Percentiles rank a stretch among this genome's conserved stretches.
Evolutionary conservation across 2,113 vertebrate genomes (phyloP).

Genomic region (Cettia cetti): DNA sequence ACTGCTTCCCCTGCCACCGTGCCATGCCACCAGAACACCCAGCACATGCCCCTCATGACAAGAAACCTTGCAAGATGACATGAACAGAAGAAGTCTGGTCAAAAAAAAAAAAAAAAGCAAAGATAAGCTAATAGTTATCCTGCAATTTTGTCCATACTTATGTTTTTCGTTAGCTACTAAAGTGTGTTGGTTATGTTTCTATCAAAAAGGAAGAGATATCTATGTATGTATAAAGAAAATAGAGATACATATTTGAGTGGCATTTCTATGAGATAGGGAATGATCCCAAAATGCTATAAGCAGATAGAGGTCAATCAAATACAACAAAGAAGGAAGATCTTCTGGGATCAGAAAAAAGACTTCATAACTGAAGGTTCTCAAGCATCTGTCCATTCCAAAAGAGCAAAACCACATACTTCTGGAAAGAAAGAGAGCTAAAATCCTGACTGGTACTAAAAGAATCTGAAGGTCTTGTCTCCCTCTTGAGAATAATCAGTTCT

Average conservation of each 20-base stretch:
- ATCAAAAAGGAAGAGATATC: neutral
- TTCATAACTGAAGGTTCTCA: neutral
- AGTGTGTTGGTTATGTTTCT: neutral
- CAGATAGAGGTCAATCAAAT: neutral
- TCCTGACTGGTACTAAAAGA: neutral
- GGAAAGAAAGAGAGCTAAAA: neutral
- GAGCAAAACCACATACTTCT: neutral
- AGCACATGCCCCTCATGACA: neutral
- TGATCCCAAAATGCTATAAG: neutral
- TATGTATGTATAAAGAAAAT: neutral
- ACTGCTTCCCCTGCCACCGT: neutral
- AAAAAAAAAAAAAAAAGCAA: neutral
- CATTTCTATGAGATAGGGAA: neutral
- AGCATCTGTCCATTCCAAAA: neutral
- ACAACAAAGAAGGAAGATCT: neutral
- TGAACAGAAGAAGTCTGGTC: neutral
- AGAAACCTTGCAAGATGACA: neutral
- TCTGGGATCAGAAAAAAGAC: neutral
- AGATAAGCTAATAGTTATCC: neutral
- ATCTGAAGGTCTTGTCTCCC: neutral
- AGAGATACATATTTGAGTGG: neutral
- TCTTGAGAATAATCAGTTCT: neutral
- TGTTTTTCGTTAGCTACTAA: neutral
- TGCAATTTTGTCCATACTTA: neutral
- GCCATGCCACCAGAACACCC: neutral